Base-by-base conservation (phyloP, 1,140 invertebrate species). In the Eupeodes corollae region DNA sequence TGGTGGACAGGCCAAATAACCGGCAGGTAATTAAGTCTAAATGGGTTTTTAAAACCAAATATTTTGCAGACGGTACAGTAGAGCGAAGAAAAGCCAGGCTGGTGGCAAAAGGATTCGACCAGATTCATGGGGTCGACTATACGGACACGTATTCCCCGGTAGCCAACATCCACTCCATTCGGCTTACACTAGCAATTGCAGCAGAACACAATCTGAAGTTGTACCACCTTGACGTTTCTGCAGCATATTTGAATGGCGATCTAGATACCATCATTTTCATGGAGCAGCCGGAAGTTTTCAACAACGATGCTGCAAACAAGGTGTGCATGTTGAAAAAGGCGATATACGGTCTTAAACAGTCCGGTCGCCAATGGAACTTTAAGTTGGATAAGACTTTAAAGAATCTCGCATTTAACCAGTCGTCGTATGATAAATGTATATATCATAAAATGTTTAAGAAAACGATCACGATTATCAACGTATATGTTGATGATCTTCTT, bases 241-340 rank as follows among this genome's bases (percentile, higher is more conserved):
- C 56, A 21, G 60, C 63, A 5, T 67, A 58, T 47, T 38, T 60
- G 11, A 53, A 57, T 47, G 60, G 58, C 42, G 47, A 56, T 5
- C 54, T 72, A 55, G 53, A 61, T 21, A 60, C 62, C 49, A 58
- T 70, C 5, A 61, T 73, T 2, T 72, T 54, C 44, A 63, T 69
- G 60, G 42, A 57, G 16, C 57, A 61, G 47, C 69, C 71, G 38
- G 53, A 65, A 33, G 54, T 55, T 8, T 42, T 18, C 19, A 13
- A 42, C 21, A 32, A 15, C 21, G 13, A 13, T 5, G 42, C 16
- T 13, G 34, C 43, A 46, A 16, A 49, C 16, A 39, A 55, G 55
- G 56, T 63, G 10, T 65, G 57, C 41, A 47, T 21, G 15, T 44
- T 67, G 2, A 55, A 65, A 8, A 67, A 64, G 32, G 39, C 63